phyloP scores from a whole-genome alignment of 2,888 invertebrate species.

The Cheilosia grossa region DNA sequence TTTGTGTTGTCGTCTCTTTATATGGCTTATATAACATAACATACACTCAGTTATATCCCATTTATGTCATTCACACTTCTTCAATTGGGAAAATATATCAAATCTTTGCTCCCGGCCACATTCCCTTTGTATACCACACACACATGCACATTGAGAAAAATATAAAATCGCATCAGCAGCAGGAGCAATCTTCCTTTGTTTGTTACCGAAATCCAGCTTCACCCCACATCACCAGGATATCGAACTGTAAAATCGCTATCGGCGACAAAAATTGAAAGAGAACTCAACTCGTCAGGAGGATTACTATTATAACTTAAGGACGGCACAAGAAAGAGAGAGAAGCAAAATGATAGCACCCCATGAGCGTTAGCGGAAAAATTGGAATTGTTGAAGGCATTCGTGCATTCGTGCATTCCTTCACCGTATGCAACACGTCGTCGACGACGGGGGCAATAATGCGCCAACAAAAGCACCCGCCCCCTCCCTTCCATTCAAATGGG shows the following conservation, averaged over 20 bases:
- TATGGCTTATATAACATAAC: slow-evolving; percentile 26
- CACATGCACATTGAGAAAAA: slow-evolving; percentile 18
- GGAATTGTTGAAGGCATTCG: slow-evolving; percentile 68
- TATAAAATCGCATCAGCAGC: slow-evolving; percentile 55
- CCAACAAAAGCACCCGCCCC: slow-evolving; percentile 40
- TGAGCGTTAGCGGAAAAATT: slow-evolving; percentile 64
- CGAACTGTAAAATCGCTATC: slow-evolving; percentile 69
- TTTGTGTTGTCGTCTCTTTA: background rate
- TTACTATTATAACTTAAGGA: slow-evolving; percentile 55
- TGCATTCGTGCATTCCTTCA: slow-evolving; percentile 62
- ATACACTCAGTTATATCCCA: slow-evolving; percentile 50
- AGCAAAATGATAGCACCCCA: background rate
- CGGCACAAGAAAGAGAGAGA: background rate
- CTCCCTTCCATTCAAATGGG: slow-evolving; percentile 10
- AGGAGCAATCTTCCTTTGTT: slow-evolving; percentile 50
- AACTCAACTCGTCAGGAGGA: slow-evolving; percentile 59
- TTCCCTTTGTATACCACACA: slow-evolving; percentile 1
- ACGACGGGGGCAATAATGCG: slow-evolving; percentile 57
- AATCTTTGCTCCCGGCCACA: slow-evolving; percentile 30
- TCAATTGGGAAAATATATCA: slow-evolving; percentile 54
- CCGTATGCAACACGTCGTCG: slow-evolving; percentile 61
- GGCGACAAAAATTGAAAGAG: slow-evolving; percentile 52
- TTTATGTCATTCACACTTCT: slow-evolving; percentile 69
- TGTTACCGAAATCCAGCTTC: slow-evolving; percentile 11
- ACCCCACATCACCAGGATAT: slow-evolving; percentile 28